Evolutionary conservation across 2,113 vertebrate genomes (phyloP), one percentile per base, ranked within the genome.

Genomic region (Taurulus bubalis): DNA sequence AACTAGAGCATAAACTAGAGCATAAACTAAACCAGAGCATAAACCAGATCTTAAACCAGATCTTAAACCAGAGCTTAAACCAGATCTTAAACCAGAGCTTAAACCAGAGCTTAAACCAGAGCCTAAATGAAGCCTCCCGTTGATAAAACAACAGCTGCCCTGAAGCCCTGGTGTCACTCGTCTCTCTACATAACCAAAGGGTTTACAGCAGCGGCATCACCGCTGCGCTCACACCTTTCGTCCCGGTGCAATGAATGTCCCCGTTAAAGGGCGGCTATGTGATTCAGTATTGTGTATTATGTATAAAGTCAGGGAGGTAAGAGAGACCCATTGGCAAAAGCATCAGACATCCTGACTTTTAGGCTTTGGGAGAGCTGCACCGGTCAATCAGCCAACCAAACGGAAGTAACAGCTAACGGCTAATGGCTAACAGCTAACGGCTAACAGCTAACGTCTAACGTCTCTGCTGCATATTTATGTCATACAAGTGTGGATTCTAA

Each of bases 81-180:
- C n/a, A n/a, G n/a, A n/a, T n/a, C n/a, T n/a, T n/a, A n/a, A n/a
- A n/a, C n/a, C n/a, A n/a, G n/a, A n/a, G n/a, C n/a, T n/a, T n/a
- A n/a, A n/a, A n/a, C n/a, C n/a, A n/a, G n/a, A n/a, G n/a, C n/a
- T n/a, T n/a, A n/a, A n/a, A n/a, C n/a, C n/a, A n/a, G n/a, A n/a
- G n/a, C n/a, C n/a, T n/a, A n/a, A n/a, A n/a, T n/a, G n/a, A n/a
- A n/a, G n/a, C n/a, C n/a, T n/a, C n/a, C n/a, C n/a, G n/a, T 64
- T 75, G 63, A 64, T 80, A 18, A 68, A 75, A 59, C 82, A 89
- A 64, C 88, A 90, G 81, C 84, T 88, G 89, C 56, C n/a, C 60
- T 79, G 73, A 85, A 78, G 4, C 70, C 79, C 49, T 84, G 83
- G 8, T 65, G 68, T 82, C 87, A 76, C 51, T 68, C 84, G 83